phyloP scores from a whole-genome alignment of 2,888 invertebrate genomes.

The Morpho achilles region DNA sequence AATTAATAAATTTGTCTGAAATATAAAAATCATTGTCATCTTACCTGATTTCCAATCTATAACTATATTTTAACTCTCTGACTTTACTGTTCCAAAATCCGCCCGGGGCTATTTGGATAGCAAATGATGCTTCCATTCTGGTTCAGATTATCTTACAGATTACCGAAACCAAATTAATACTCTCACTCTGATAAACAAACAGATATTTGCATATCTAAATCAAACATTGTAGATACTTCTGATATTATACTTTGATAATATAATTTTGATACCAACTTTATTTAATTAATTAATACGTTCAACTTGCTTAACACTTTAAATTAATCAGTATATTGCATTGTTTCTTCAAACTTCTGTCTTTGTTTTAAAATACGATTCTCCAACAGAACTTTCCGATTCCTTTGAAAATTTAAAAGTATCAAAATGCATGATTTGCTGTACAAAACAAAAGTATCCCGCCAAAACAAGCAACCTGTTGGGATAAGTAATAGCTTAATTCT shows the following conservation, averaged over 20 bases:
- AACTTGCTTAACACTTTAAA: no score
- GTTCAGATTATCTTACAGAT: constrained; percentile 58
- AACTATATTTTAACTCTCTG: constrained; percentile 1
- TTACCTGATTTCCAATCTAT: constrained; percentile 8
- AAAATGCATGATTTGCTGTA: constrained; percentile 16
- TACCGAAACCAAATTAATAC: constrained; percentile 64
- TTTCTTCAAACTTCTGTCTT: background rate
- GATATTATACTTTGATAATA: constrained; percentile 25
- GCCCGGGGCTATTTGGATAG: constrained; percentile 70
- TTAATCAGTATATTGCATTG: no score
- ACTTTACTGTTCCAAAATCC: constrained; percentile 10
- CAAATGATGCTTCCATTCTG: constrained; percentile 66
- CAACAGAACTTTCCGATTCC: no score
- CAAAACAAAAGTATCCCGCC: constrained; percentile 36
- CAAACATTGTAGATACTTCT: constrained; percentile 46
- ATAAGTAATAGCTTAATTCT: constrained; percentile 78
- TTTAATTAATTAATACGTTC: no score
- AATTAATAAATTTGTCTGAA: no score
- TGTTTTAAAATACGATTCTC: background rate
- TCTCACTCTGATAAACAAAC: constrained; percentile 69
- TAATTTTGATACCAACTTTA: constrained; percentile 45
- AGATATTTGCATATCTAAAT: constrained; percentile 63
- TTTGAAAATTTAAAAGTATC: constrained; percentile 18
- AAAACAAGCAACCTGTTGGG: constrained; percentile 55
- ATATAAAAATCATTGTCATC: constrained; percentile 5